A percentile compares a stretch with the other conserved stretches of the same genome.
Conservation (phyloP, 1,140 invertebrate genomes). For the Matsumurasca onukii region DNA sequence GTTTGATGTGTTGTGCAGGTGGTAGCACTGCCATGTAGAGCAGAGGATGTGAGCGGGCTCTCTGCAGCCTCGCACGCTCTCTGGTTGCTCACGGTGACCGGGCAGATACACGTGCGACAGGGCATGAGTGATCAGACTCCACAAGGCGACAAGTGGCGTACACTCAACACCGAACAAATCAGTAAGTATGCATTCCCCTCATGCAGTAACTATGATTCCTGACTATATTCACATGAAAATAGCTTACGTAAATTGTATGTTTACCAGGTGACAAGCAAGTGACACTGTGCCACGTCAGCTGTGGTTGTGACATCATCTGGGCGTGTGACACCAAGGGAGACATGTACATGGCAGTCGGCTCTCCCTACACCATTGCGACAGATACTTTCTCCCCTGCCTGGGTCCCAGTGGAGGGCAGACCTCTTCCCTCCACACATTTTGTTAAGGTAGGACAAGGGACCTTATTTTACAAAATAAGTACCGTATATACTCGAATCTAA, state of each 20-base stretch:
- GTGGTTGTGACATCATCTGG: conserved; percentile 55
- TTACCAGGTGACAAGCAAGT: conserved; percentile 32
- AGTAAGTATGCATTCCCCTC: conserved; percentile 42
- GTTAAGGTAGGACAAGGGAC: too few species aligned
- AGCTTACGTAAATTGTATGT: too few species aligned
- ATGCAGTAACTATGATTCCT: too few species aligned
- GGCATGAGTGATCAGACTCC: conserved; percentile 47
- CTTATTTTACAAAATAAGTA: too few species aligned
- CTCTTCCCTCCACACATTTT: conserved; percentile 34
- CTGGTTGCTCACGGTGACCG: conserved; percentile 52
- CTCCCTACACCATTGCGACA: conserved; percentile 49
- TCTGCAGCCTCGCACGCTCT: conserved; percentile 48
- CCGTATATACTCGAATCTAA: too few species aligned
- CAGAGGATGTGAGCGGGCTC: conserved; percentile 45
- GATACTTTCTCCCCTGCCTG: conserved; percentile 53
- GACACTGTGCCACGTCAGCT: conserved; percentile 50
- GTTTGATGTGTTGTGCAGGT: too few species aligned
- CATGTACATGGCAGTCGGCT: conserved; percentile 54
- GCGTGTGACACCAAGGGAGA: conserved; percentile 52
- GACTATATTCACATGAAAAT: too few species aligned
- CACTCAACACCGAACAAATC: conserved; percentile 51
- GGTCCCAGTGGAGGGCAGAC: conserved; percentile 49
- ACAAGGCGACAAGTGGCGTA: conserved; percentile 50
- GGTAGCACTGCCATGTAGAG: conserved; percentile 38
- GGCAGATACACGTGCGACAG: conserved; percentile 50